phyloP scores from a whole-genome alignment of 2,113 vertebrate species.

The Athene cunicularia region DNA sequence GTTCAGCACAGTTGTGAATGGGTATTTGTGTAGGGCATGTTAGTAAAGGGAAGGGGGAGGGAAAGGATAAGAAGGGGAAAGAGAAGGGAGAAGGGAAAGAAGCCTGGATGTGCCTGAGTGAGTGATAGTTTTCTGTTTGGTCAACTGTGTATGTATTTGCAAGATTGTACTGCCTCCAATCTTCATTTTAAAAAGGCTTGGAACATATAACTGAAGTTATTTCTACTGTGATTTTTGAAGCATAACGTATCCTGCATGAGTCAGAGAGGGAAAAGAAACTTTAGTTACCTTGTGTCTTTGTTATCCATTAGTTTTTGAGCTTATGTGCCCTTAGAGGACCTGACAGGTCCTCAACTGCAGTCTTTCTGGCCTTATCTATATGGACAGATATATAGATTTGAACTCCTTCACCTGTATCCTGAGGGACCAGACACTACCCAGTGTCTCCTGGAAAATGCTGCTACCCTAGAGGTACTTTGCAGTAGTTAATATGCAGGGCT shows the following conservation, averaged over 20 bases:
- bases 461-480: neutral
- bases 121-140: neutral
- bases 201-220: neutral
- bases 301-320: neutral
- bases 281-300: neutral
- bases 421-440: neutral
- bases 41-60: neutral
- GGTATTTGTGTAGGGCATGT: neutral
- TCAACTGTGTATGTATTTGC: neutral
- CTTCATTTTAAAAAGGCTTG: neutral
- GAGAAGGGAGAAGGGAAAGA: neutral
- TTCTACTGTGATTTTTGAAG: neutral
- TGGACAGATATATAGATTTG: neutral
- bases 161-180: neutral
- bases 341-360: neutral
- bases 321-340: neutral
- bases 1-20: neutral
- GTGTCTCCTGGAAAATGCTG: neutral
- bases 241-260: neutral
- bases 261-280: neutral
- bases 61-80: neutral
- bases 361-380: neutral
- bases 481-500: neutral
- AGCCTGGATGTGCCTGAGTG: neutral
- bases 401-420: neutral